Conservation (phyloP, 2,797 vertebrate genomes). For the Gadopsis marmoratus region DNA sequence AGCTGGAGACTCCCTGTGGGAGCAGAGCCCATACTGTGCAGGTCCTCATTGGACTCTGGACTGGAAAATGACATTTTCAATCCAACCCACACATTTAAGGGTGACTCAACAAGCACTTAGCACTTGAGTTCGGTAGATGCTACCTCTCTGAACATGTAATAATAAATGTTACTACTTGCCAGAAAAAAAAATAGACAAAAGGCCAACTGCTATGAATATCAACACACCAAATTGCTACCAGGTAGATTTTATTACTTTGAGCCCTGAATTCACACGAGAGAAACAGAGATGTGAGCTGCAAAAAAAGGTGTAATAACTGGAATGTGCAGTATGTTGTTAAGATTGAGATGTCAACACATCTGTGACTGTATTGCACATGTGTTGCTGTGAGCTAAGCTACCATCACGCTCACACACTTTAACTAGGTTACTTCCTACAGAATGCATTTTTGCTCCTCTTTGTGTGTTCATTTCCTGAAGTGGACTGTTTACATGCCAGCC, state of each 20-base stretch:
- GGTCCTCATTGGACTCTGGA: conserved; percentile 57
- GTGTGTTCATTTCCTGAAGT: conserved; percentile 46
- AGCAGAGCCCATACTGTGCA: conserved; percentile 51
- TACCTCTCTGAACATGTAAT: conserved; percentile 72
- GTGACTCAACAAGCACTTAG: conserved; percentile 81
- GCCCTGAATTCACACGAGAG: conserved; percentile 20
- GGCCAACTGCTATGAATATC: conserved; percentile 50
- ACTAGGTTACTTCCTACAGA: conserved; percentile 27
- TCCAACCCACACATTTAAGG: conserved; percentile 71
- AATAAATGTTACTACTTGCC: conserved; percentile 72
- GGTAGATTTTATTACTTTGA: conserved; percentile 58
- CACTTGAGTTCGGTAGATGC: conserved; percentile 65
- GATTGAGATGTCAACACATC: conserved; percentile 41
- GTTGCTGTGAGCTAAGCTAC: conserved; percentile 30
- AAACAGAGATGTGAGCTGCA: conserved; percentile 14
- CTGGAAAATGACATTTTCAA: conserved; percentile 77
- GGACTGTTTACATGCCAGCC: conserved; percentile 50
- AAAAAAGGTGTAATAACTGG: conserved; percentile 30
- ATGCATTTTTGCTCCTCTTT: conserved; percentile 34
- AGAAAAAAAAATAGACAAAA: conserved; percentile 40
- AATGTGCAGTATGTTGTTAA: conserved; percentile 19
- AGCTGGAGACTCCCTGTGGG: conserved; percentile 60
- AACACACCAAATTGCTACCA: conserved; percentile 31
- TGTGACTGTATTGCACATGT: conserved; percentile 36
- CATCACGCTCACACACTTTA: conserved; percentile 6